These are phyloP conservation scores for Apantesis nais DNA, from an alignment of 2,888 invertebrate species.

Conservation along the genomic window DNA sequence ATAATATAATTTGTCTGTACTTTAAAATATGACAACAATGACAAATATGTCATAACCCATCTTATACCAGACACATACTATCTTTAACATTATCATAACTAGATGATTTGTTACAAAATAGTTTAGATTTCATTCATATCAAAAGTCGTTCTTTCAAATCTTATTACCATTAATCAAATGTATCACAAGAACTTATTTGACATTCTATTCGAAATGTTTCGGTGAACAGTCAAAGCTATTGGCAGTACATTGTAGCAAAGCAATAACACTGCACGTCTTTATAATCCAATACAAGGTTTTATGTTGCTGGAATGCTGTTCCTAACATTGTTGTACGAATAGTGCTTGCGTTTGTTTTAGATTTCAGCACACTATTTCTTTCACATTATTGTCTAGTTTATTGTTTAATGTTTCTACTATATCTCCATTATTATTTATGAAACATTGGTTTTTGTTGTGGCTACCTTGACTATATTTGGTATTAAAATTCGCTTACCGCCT, in stretches of 20 bases:
- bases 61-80: background rate
- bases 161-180: slow-evolving; percentile 29
- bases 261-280: slow-evolving; percentile 47
- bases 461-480: slow-evolving; percentile 12
- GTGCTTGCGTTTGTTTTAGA: slow-evolving; percentile 39
- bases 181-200: slow-evolving; percentile 42
- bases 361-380: slow-evolving; percentile 25
- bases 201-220: slow-evolving; percentile 39
- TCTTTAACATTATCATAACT: slow-evolving; percentile 1
- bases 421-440: slow-evolving; percentile 11
- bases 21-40: too few species aligned
- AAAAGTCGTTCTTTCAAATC: slow-evolving; percentile 22
- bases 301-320: slow-evolving; percentile 40
- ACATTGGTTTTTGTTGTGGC: background rate
- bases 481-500: background rate
- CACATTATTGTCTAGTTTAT: slow-evolving; percentile 15
- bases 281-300: slow-evolving; percentile 47
- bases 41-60: background rate
- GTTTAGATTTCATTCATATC: slow-evolving; percentile 13
- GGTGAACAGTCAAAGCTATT: slow-evolving; percentile 33
- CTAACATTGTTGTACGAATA: slow-evolving; percentile 43
- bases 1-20: background rate
- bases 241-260: slow-evolving; percentile 43
- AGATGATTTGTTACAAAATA: slow-evolving; percentile 10
- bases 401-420: slow-evolving; percentile 9